A percentile compares a stretch with the other conserved stretches of the same genome.
Evolutionary conservation across 1,140 invertebrate genomes (phyloP).

Genomic region (Drosophila guanche): DNA sequence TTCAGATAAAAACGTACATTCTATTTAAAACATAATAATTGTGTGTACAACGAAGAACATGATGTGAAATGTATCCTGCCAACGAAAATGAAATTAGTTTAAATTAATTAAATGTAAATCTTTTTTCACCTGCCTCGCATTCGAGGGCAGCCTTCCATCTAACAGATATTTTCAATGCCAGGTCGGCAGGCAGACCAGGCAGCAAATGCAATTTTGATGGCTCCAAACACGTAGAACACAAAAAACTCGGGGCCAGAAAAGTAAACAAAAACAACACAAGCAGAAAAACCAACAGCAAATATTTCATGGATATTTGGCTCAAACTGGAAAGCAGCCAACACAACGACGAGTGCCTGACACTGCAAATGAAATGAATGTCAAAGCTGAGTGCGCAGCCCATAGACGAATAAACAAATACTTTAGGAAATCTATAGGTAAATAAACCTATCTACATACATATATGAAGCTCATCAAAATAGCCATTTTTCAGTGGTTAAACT

Average conservation of each 20-base stretch:
- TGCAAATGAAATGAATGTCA: slow-evolving; percentile 54
- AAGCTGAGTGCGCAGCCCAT: slow-evolving; percentile 21
- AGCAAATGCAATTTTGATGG: slow-evolving; percentile 45
- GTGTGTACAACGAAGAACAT: background rate
- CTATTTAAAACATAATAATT: too few species aligned
- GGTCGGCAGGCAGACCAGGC: background rate
- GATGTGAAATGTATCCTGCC: slow-evolving; percentile 50
- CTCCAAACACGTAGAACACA: slow-evolving; percentile 32
- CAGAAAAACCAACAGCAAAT: slow-evolving; percentile 12
- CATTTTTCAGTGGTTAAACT: too few species aligned
- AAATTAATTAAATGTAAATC: slow-evolving; percentile 28
- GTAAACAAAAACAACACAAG: slow-evolving; percentile 2
- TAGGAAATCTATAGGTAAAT: slow-evolving; percentile 3
- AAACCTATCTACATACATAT: background rate
- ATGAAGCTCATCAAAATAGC: too few species aligned
- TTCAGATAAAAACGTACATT: background rate
- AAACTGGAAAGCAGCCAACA: slow-evolving; percentile 62
- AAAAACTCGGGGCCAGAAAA: slow-evolving; percentile 9
- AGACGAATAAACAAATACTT: slow-evolving; percentile 13
- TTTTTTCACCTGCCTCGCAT: slow-evolving; percentile 13
- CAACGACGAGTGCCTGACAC: slow-evolving; percentile 44
- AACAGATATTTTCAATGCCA: slow-evolving; percentile 35
- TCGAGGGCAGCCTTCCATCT: slow-evolving; percentile 5
- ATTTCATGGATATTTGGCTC: slow-evolving; percentile 38
- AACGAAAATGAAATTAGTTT: slow-evolving; percentile 59